Evolutionary conservation across 2,113 vertebrate species (phyloP).

Genomic region (Oceanodroma tethys): DNA sequence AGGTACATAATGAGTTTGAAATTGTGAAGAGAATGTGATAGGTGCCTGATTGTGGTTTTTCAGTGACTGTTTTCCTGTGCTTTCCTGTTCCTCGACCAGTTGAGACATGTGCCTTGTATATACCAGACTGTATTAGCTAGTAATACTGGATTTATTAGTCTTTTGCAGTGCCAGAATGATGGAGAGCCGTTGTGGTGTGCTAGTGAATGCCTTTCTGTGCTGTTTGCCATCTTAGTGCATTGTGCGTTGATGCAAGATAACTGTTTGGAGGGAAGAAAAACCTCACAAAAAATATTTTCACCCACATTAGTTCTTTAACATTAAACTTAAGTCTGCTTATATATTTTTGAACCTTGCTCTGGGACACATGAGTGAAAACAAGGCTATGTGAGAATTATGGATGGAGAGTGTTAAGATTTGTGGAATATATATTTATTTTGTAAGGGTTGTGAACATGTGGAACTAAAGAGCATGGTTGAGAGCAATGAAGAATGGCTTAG

Average conservation of each 20-base stretch:
- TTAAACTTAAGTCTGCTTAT: background rate
- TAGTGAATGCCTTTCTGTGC: background rate
- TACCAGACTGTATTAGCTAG: background rate
- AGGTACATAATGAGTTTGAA: background rate
- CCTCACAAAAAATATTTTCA: background rate
- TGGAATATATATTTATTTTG: background rate
- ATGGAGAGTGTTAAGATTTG: background rate
- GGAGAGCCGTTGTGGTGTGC: background rate
- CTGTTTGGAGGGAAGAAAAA: background rate
- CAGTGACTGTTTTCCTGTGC: background rate
- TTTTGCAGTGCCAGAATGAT: background rate
- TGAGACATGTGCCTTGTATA: background rate
- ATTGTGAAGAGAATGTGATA: background rate
- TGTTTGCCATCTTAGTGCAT: background rate
- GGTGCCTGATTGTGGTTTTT: background rate
- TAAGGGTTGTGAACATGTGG: background rate
- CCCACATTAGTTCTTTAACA: background rate
- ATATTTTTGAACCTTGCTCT: background rate
- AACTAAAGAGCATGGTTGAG: background rate
- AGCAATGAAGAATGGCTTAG: background rate
- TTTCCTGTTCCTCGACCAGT: background rate
- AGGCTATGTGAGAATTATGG: background rate
- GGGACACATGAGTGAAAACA: background rate
- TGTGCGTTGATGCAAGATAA: background rate
- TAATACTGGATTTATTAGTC: background rate